Conservation (phyloP, 2,797 vertebrate genomes). For the Malacoraja senta region DNA sequence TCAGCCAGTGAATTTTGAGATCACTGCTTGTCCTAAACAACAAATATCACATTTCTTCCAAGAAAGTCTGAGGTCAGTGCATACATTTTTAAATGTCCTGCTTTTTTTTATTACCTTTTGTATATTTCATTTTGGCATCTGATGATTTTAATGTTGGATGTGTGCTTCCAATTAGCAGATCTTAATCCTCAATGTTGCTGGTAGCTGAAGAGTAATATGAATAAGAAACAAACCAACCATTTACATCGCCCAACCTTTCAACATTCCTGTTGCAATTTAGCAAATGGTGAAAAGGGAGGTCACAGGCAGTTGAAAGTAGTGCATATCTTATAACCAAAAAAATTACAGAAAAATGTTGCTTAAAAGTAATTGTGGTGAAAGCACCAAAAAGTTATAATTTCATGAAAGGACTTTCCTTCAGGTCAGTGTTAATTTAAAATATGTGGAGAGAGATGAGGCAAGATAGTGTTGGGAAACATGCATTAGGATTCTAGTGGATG, state of each 20-base stretch:
- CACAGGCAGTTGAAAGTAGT: background rate
- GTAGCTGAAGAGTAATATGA: constrained; percentile 19
- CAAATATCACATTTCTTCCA: constrained; percentile 3
- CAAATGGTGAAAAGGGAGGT: background rate
- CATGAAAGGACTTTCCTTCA: background rate
- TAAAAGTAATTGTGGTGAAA: background rate
- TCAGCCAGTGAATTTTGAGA: background rate
- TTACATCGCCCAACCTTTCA: background rate
- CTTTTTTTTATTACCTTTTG: constrained; percentile 16
- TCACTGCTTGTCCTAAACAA: background rate
- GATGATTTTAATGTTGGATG: constrained; percentile 25
- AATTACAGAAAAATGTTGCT: background rate
- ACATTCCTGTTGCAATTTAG: background rate
- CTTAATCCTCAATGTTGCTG: background rate
- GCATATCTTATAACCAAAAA: background rate
- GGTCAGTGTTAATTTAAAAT: background rate
- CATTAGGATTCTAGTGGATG: too few relatives aligned
- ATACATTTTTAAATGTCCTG: constrained; percentile 1
- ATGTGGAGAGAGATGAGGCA: too few relatives aligned
- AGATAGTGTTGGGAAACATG: too few relatives aligned
- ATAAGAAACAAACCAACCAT: constrained; percentile 16
- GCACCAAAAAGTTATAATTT: background rate
- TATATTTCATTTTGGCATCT: constrained; percentile 9
- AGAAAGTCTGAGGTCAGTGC: background rate
- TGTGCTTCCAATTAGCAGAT: constrained; percentile 19